Conservation (phyloP, 2,797 vertebrate species). For the Gadopsis marmoratus region DNA sequence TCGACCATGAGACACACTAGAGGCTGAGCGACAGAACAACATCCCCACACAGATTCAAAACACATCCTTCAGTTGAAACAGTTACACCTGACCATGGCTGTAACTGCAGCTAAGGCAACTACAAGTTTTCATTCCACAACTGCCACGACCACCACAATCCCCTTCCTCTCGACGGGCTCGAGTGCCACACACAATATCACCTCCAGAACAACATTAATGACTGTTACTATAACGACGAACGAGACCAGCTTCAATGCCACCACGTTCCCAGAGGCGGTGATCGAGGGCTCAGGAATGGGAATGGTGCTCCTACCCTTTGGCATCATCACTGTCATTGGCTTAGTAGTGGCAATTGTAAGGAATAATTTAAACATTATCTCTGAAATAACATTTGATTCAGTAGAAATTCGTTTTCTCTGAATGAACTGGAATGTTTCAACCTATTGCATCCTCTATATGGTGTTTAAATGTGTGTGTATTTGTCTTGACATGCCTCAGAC, state of each 20-base stretch:
- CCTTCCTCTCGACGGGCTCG: slow-evolving; percentile 66
- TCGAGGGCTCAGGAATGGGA: slow-evolving; percentile 85
- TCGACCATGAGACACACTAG: slow-evolving; percentile 48
- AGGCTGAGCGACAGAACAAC: slow-evolving; percentile 40
- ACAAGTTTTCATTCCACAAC: slow-evolving; percentile 67
- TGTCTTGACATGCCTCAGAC: background rate
- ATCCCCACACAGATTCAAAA: slow-evolving; percentile 29
- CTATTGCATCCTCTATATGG: background rate
- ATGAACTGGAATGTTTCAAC: background rate
- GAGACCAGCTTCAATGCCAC: slow-evolving; percentile 90
- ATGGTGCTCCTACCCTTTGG: slow-evolving; percentile 94
- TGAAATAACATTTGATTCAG: background rate
- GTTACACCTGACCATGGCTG: slow-evolving; percentile 68
- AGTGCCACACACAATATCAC: slow-evolving; percentile 73
- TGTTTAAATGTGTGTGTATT: background rate
- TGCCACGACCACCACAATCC: slow-evolving; percentile 62
- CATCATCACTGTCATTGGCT: slow-evolving; percentile 95
- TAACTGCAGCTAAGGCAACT: slow-evolving; percentile 59
- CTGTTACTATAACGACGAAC: slow-evolving; percentile 84
- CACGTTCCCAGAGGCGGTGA: slow-evolving; percentile 84
- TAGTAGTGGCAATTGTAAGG: slow-evolving; percentile 95
- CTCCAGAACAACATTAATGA: slow-evolving; percentile 74
- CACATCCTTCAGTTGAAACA: slow-evolving; percentile 20
- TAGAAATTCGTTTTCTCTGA: background rate
- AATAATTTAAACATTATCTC: slow-evolving; percentile 12